Evolutionary conservation across 2,888 invertebrate genomes (phyloP), one percentile per base, ranked within the genome.

Genomic region (Blera fallax): DNA sequence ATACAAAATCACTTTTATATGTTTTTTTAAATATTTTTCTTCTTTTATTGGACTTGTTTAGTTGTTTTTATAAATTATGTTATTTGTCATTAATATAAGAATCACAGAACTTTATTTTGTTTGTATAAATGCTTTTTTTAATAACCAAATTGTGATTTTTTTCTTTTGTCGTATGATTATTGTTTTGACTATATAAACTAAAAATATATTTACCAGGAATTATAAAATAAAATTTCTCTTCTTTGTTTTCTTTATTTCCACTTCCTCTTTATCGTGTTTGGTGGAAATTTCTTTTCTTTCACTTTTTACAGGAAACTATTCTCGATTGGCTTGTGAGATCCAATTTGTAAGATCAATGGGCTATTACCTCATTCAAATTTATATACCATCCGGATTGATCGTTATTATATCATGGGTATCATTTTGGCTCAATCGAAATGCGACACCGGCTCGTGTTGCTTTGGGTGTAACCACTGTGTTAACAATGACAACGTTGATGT

Each of bases 401-500:
- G 98, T 98, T 93, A 97, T 98, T 93, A 98, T 98, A 94, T 98
- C 97, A 91, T 98, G 98, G 98, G 98, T 98, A 93, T 97, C 97
- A 91, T 98, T 98, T 94, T 98, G 98, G 98, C 94, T 98, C 92
- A 98, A 98, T 93, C 95, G 98, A 91, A 97, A 98, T 93, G 98
- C 98, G 89, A 98, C 98, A 89, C 98, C 98, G 88, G 98, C 98
- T 90, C 95, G 98, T 93, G 98, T 98, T 89, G 96, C 98, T 89
- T 94, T 98, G 91, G 98, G 98, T 90, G 98, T 98, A 90, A 98
- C 98, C 93, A 98, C 98, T 93, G 98, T 98, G 93, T 95, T 98
- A 94, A 98, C 98, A 91, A 98, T 98, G 98, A 98, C 98, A 90
- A 98, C 98, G 89, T 95, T 98, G 90, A 98, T 98, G 98, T 98